Percentiles rank a stretch among this genome's conserved stretches.
Evolutionary conservation across 2,888 invertebrate species (phyloP).

Genomic region (Andrena marginata): DNA sequence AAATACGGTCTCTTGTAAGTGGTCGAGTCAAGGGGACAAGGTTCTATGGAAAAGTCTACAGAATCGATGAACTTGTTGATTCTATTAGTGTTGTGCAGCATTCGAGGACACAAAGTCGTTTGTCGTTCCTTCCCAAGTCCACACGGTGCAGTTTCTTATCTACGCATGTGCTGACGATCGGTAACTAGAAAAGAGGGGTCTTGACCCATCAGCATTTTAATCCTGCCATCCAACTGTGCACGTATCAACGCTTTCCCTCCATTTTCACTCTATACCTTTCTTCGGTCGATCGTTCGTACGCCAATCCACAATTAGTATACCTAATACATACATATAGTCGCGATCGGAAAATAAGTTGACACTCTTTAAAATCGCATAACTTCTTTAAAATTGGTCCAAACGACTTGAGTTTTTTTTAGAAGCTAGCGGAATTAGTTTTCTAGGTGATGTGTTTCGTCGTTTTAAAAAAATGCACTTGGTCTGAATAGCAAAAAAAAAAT

Average conservation of each 20-base stretch:
- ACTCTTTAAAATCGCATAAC: too few relatives aligned
- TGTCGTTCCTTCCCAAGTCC: constrained; percentile 18
- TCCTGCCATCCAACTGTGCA: not conserved
- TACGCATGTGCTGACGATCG: constrained; percentile 4
- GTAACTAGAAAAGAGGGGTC: constrained; percentile 35
- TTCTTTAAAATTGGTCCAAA: too few relatives aligned
- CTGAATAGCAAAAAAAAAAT: too few relatives aligned
- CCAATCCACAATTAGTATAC: not conserved
- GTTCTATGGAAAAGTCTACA: constrained; percentile 48
- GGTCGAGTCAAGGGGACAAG: constrained; percentile 46
- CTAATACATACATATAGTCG: not conserved
- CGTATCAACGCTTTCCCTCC: constrained; percentile 14
- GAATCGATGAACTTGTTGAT: constrained; percentile 15
- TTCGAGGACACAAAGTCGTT: not conserved
- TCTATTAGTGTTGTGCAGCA: not conserved
- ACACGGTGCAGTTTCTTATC: constrained; percentile 37
- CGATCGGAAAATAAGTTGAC: too few relatives aligned
- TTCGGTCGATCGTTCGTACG: too few relatives aligned
- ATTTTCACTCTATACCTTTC: not conserved
- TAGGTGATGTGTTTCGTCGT: too few relatives aligned
- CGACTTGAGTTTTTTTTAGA: too few relatives aligned
- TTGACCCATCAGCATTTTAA: constrained; percentile 50
- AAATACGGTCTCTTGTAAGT: constrained; percentile 5
- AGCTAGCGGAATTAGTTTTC: too few relatives aligned
- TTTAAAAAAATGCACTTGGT: too few relatives aligned